A percentile compares a stretch with the other conserved stretches of the same genome.
phyloP scores from a whole-genome alignment of 2,888 invertebrate genomes.

The Litoditis marina region DNA sequence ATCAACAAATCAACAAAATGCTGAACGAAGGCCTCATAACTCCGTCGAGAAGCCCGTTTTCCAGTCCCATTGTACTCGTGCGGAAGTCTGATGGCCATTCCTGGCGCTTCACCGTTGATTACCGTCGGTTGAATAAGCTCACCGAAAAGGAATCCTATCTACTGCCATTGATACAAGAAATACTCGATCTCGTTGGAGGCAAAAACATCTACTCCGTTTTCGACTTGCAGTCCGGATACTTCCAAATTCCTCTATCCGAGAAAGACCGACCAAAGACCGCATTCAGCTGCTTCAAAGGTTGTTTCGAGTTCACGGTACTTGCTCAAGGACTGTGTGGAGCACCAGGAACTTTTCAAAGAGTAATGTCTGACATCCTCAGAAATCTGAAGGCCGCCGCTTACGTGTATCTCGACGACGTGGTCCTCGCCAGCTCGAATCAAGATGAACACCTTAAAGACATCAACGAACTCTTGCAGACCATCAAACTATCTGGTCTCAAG shows the following conservation, averaged over 20 bases:
- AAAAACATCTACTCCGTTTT: constrained; percentile 10
- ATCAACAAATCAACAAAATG: constrained; percentile 11
- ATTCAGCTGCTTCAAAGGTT: too few relatives aligned
- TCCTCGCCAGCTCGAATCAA: too few relatives aligned
- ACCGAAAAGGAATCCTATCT: constrained; percentile 9
- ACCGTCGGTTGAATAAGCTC: constrained; percentile 16
- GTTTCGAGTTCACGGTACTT: too few relatives aligned
- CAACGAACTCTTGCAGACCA: neutral
- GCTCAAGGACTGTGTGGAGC: too few relatives aligned
- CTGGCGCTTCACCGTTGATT: constrained; percentile 24
- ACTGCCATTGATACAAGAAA: constrained; percentile 14
- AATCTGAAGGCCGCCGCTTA: too few relatives aligned
- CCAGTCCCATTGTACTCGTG: constrained; percentile 21
- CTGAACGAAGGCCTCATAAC: constrained; percentile 16
- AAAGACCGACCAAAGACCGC: too few relatives aligned
- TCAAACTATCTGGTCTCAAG: too few relatives aligned
- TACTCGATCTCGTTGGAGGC: constrained; percentile 14
- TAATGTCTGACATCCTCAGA: too few relatives aligned
- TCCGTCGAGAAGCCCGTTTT: constrained; percentile 1
- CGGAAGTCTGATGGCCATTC: constrained; percentile 15
- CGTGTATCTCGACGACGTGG: too few relatives aligned
- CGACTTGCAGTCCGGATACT: constrained; percentile 19
- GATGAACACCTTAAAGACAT: neutral
- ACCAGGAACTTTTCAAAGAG: too few relatives aligned
- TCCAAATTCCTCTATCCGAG: too few relatives aligned